phyloP scores from a whole-genome alignment of 2,888 invertebrate genomes.

The Griposia aprilina region DNA sequence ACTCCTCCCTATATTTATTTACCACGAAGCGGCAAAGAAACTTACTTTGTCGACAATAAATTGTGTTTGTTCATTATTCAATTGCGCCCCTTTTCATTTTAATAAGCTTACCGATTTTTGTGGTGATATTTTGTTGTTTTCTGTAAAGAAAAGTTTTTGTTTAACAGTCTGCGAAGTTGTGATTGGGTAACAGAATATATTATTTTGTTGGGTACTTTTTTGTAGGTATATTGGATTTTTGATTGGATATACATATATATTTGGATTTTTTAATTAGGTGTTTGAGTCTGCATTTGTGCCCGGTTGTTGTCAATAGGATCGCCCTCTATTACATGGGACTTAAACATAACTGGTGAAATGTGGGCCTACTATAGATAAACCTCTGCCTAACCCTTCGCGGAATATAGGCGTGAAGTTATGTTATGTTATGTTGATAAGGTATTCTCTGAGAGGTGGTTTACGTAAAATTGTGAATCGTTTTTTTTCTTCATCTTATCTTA shows the following conservation, averaged over 20 bases:
- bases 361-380: no score
- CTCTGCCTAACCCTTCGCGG: no score
- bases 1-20: constrained; percentile 84
- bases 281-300: no score
- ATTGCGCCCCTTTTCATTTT: constrained; percentile 76
- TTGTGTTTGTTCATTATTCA: constrained; percentile 83
- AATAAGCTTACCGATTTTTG: constrained; percentile 74
- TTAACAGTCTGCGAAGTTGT: constrained; percentile 50
- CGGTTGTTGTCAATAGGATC: no score
- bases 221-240: not conserved
- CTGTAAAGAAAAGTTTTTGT: constrained; percentile 47
- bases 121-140: constrained; percentile 61
- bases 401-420: no score
- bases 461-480: no score
- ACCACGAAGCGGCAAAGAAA: constrained; percentile 73
- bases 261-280: not conserved
- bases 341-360: no score
- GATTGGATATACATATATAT: not conserved
- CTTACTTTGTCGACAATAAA: constrained; percentile 80
- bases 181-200: constrained; percentile 30
- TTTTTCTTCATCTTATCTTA: no score
- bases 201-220: constrained; percentile 29
- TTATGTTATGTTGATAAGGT: no score
- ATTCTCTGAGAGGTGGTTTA: no score
- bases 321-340: no score